Evolutionary conservation across 1,140 invertebrate species (phyloP), one percentile per base, ranked within the genome.

Genomic region (Meloidogyne hapla): DNA sequence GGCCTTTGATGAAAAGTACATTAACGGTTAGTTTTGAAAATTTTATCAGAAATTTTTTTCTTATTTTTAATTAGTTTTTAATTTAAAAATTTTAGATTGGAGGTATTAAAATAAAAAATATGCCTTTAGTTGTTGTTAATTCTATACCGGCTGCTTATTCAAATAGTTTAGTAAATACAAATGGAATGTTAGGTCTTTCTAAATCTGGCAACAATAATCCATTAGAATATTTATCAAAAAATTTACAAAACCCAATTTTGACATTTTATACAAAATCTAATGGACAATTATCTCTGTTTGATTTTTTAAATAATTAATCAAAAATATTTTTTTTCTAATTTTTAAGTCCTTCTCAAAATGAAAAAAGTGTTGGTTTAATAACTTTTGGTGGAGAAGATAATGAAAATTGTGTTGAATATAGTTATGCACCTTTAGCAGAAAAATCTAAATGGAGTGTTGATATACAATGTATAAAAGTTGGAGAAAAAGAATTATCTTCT

Each of bases 171-270:
- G 33, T 8, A n/a, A 56, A 56, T n/a, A 56, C 18, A 5, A 18
- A n/a, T 56, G 48, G 48, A 56, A 6, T 56, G 18, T 56, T 56
- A n/a, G 48, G 48, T 9, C 18, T 56, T 56, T 56, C 48, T 45
- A 45, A 1, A 4, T 56, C 48, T n/a, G 48, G n/a, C 6, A n/a
- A 4, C 5, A 56, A 56, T 56, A 56, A 2, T n/a, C 48, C 48
- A n/a, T n/a, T 56, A 56, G 18, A 56, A 56, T 56, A 56, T 56
- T 56, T 56, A 56, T n/a, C 48, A 56, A n/a, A 56, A 56, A n/a
- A 56, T 56, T n/a, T 56, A 21, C 5, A n/a, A 56, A 56, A 56
- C 3, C 12, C 48, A n/a, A 56, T 56, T 56, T 56, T 56, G 18
- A 56, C 48, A 56, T n/a, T 56, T 56, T 56, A n/a, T 8, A 56